These are phyloP conservation scores for Phyllotreta striolata DNA, from an alignment of 2,888 invertebrate species.

Conservation along the genomic window DNA sequence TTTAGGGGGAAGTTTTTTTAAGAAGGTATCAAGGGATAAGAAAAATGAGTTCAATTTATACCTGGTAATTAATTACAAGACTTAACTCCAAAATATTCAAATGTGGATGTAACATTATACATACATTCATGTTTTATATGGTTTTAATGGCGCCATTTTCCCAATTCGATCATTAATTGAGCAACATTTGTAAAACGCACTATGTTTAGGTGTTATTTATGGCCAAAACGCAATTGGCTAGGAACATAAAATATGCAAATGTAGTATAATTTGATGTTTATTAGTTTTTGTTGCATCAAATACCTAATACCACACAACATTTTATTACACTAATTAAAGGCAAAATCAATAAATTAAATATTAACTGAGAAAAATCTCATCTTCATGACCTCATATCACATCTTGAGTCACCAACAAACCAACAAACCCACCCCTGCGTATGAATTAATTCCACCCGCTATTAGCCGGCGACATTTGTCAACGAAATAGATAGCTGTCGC, in stretches of 20 bases:
- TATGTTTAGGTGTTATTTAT: background rate
- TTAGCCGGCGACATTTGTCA: slow-evolving; percentile 40
- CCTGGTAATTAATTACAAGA: too few relatives aligned
- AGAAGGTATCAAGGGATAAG: too few relatives aligned
- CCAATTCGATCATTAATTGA: slow-evolving; percentile 4
- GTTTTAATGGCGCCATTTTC: background rate
- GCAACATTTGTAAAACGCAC: slow-evolving; percentile 2
- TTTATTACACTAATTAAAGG: too few relatives aligned
- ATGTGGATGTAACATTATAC: slow-evolving; percentile 1
- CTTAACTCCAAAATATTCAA: background rate
- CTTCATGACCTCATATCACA: background rate
- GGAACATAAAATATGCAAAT: background rate
- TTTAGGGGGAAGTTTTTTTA: too few relatives aligned
- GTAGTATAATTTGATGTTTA: too few relatives aligned
- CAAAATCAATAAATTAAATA: background rate
- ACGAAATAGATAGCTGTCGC: slow-evolving; percentile 41
- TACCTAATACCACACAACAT: too few relatives aligned
- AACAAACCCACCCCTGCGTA: slow-evolving; percentile 22
- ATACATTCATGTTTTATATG: slow-evolving; percentile 1
- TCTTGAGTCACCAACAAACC: background rate
- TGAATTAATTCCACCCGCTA: slow-evolving; percentile 40
- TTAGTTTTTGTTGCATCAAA: too few relatives aligned
- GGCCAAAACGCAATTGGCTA: background rate
- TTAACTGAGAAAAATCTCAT: background rate
- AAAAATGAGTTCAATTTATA: too few relatives aligned